A percentile compares a stretch with the other conserved stretches of the same genome.
Conservation (phyloP, 2,113 vertebrate genomes). For the Platysteira castanea region DNA sequence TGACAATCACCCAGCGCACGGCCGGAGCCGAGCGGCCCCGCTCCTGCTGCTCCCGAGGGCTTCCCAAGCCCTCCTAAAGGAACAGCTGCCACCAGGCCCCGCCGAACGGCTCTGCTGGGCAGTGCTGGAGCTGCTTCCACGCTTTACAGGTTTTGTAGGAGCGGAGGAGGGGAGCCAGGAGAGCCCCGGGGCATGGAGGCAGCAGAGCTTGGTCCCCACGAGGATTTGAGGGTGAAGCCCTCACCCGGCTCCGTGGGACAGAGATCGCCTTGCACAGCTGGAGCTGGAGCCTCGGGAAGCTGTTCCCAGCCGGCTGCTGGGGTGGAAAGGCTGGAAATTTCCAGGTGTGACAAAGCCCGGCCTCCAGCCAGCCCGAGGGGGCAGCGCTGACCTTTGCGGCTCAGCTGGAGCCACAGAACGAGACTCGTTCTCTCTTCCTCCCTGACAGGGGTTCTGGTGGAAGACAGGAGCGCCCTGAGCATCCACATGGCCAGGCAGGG, state of each 20-base stretch:
- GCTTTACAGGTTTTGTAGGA: neutral
- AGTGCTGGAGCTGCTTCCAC: neutral
- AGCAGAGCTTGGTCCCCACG: fast-evolving
- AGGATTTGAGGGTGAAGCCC: neutral
- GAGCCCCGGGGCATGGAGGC: neutral
- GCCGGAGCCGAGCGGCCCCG: neutral
- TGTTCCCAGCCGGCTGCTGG: neutral
- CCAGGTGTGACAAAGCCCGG: neutral
- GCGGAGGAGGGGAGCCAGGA: neutral
- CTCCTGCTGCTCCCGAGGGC: neutral
- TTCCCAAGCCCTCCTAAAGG: neutral
- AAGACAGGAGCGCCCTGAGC: neutral
- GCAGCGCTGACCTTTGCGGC: neutral
- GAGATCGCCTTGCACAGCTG: fast-evolving
- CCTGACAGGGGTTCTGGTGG: neutral
- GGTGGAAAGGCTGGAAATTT: neutral
- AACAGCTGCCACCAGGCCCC: neutral
- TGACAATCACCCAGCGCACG: neutral
- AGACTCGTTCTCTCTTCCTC: neutral
- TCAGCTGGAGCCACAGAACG: neutral
- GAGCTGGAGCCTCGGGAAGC: neutral
- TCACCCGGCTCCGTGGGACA: fast-evolving
- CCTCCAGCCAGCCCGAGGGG: neutral
- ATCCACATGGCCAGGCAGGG: neutral
- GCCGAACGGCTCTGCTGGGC: neutral